These are phyloP conservation scores for Allophyes oxyacanthae DNA, from an alignment of 2,888 invertebrate genomes.

Conservation along the genomic window DNA sequence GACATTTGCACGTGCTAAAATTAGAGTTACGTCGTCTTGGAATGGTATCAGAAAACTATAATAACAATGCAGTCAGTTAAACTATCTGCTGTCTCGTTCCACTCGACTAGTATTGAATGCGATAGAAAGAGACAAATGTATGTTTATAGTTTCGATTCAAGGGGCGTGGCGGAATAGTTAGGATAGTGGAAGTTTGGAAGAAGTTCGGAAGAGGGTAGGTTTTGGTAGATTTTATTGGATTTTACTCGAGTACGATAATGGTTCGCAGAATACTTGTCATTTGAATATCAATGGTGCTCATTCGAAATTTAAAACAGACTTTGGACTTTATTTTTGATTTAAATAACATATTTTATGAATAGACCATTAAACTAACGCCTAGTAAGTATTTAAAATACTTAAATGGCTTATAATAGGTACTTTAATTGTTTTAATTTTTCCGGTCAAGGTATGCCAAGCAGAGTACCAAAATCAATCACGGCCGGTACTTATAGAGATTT, in stretches of 20 bases:
- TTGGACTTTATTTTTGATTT: conserved; percentile 21
- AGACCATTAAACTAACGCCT: conserved; percentile 1
- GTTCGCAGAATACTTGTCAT: conserved; percentile 64
- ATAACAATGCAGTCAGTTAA: conserved; percentile 81
- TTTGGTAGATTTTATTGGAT: conserved; percentile 87
- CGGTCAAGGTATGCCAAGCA: too few relatives aligned
- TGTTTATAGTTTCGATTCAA: conserved; percentile 58
- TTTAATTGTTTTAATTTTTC: too few relatives aligned
- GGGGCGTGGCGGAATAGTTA: conserved; percentile 83
- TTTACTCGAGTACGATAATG: conserved; percentile 73
- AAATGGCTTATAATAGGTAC: too few relatives aligned
- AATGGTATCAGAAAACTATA: conserved; percentile 74
- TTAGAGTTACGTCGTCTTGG: conserved; percentile 52
- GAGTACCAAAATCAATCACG: too few relatives aligned
- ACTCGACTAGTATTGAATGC: conserved; percentile 49
- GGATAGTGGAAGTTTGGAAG: conserved; percentile 86
- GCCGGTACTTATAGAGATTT: too few relatives aligned
- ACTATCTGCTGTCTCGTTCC: conserved; percentile 74
- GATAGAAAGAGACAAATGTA: conserved; percentile 69
- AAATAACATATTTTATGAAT: conserved; percentile 19
- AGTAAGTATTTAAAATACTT: too few relatives aligned
- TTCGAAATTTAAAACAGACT: conserved; percentile 44
- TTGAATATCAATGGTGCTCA: conserved; percentile 68
- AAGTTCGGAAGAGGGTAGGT: conserved; percentile 85
- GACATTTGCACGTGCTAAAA: conserved; percentile 16